A percentile compares a stretch with the other conserved stretches of the same genome.
These are phyloP conservation scores for Drosophila littoralis DNA, from an alignment of 1,140 invertebrate species.

Conservation along the genomic window DNA sequence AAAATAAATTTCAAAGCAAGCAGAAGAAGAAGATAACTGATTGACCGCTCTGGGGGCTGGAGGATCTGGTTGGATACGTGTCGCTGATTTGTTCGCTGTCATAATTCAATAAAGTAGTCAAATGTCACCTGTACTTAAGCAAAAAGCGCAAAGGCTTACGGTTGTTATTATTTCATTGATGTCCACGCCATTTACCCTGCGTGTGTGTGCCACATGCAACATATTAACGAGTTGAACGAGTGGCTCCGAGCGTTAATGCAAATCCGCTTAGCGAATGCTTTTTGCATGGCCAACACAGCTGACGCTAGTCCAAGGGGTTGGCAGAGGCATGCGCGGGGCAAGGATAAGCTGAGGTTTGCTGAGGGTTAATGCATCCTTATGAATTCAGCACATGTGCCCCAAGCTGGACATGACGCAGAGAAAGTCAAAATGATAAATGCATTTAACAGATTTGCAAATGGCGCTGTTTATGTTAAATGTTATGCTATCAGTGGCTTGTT, in stretches of 20 bases:
- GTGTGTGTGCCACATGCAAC: constrained; percentile 3
- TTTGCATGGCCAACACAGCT: constrained; percentile 2
- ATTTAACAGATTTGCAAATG: constrained; percentile 4
- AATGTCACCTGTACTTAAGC: constrained; percentile 60
- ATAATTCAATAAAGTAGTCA: constrained; percentile 84
- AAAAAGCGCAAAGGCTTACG: constrained; percentile 54
- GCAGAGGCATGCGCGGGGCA: neutral
- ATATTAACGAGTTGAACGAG: constrained; percentile 44
- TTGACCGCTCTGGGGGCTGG: constrained; percentile 25
- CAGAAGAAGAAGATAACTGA: constrained; percentile 4
- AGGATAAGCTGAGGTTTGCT: no score
- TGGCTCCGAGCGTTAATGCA: constrained; percentile 20
- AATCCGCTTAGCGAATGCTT: constrained; percentile 43
- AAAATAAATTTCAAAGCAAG: constrained; percentile 1
- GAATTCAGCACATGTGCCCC: constrained; percentile 2
- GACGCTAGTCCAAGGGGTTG: neutral
- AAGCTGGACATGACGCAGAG: neutral
- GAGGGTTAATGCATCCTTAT: no score
- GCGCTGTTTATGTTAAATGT: constrained; percentile 2
- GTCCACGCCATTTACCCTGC: constrained; percentile 6
- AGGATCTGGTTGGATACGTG: constrained; percentile 38
- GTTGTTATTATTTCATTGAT: constrained; percentile 35
- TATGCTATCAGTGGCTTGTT: no score
- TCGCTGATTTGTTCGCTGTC: constrained; percentile 84
- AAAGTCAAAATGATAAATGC: constrained; percentile 2